Conservation (phyloP, 2,888 invertebrate species). For the Caenorhabditis sp. region DNA sequence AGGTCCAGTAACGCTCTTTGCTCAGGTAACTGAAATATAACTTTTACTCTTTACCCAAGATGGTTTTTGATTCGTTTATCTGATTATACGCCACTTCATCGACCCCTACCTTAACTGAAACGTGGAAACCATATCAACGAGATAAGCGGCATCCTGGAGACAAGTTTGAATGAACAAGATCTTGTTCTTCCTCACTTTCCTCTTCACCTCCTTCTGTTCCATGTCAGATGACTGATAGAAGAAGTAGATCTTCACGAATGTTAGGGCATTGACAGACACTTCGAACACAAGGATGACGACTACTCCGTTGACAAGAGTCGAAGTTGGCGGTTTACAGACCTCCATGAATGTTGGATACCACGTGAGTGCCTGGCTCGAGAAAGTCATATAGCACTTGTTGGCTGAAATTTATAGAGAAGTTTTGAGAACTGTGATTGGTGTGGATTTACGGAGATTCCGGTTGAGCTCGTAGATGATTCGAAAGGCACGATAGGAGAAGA, state of each 20-base stretch:
- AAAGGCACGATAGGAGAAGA: not conserved
- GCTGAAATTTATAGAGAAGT: slow-evolving; percentile 10
- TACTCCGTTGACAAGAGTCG: slow-evolving; percentile 5
- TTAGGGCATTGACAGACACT: slow-evolving; percentile 8
- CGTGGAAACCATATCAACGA: slow-evolving; percentile 41
- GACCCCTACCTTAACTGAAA: slow-evolving; percentile 30
- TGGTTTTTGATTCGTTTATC: no score
- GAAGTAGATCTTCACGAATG: slow-evolving; percentile 34
- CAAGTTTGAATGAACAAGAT: slow-evolving; percentile 42
- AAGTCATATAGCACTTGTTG: slow-evolving; percentile 20
- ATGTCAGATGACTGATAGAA: slow-evolving; percentile 40
- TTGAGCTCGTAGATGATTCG: not conserved
- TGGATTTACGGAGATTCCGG: slow-evolving; percentile 5
- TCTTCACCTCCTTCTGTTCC: slow-evolving; percentile 21
- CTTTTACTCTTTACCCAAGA: no score
- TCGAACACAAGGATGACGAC: not conserved
- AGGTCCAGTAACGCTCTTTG: slow-evolving; percentile 25
- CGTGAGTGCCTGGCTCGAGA: not conserved
- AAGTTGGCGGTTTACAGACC: not conserved
- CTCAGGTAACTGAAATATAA: slow-evolving; percentile 19
- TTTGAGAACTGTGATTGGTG: not conserved
- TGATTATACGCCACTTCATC: no score
- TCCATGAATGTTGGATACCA: slow-evolving; percentile 14
- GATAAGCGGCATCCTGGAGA: slow-evolving; percentile 35
- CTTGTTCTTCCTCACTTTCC: slow-evolving; percentile 30